These are phyloP conservation scores for Malurus elegans DNA, from an alignment of 2,113 vertebrate species.

Conservation along the genomic window DNA sequence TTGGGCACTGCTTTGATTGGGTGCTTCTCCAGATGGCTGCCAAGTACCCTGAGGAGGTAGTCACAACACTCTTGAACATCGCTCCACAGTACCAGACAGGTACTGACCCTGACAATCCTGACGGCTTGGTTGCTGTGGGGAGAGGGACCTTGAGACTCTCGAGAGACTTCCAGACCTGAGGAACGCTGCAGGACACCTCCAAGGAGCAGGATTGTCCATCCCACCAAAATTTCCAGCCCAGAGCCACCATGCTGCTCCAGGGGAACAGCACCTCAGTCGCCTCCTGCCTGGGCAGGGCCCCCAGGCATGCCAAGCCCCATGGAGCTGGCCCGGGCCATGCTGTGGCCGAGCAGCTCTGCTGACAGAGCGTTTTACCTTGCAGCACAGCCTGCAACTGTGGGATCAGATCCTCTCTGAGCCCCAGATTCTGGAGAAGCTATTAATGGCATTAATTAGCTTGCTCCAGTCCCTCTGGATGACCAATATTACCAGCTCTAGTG, in stretches of 20 bases:
- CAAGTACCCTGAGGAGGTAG: rapidly evolving
- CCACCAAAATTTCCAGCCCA: background rate
- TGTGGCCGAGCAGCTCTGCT: background rate
- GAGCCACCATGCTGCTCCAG: background rate
- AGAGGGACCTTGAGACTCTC: background rate
- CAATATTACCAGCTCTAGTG: background rate
- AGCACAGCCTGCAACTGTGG: background rate
- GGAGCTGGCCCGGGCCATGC: background rate
- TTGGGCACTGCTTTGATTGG: rapidly evolving
- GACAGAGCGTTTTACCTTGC: background rate
- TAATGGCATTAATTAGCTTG: background rate
- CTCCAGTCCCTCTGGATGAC: background rate
- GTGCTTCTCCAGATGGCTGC: background rate
- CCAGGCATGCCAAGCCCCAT: rapidly evolving
- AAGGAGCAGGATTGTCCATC: rapidly evolving
- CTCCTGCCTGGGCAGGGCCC: background rate
- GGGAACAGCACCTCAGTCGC: background rate
- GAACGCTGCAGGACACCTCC: background rate
- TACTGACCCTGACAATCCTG: background rate
- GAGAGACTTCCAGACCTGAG: background rate
- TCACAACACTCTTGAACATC: background rate
- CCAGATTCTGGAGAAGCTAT: background rate
- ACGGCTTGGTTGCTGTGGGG: no score
- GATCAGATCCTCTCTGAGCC: background rate
- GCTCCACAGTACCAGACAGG: background rate